Percentiles rank a stretch among this genome's conserved stretches.
Evolutionary conservation across 37 sponge, comb jelly and placozoan species (phyloP).

Genomic region (Diacarnus erythraeanus): DNA sequence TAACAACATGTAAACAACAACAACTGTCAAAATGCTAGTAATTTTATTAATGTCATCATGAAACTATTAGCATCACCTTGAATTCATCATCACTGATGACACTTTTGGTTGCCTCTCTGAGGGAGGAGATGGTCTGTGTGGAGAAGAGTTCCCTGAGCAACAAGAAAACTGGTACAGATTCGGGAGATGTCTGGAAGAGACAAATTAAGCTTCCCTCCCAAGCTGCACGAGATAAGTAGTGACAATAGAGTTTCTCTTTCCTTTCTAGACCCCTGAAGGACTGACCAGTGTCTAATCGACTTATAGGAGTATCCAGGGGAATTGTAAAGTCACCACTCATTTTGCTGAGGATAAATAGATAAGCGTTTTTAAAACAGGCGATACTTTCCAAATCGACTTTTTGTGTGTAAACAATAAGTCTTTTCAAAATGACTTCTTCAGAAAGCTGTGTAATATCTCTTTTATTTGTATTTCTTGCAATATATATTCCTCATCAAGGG

Average conservation of each 20-base stretch:
- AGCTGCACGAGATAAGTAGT: constrained; percentile 73
- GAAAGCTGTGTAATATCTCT: constrained; percentile 14
- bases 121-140: constrained; percentile 34
- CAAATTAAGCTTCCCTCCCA: constrained; percentile 85
- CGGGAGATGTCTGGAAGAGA: constrained; percentile 90
- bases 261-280: constrained; percentile 75
- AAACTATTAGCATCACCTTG: no score
- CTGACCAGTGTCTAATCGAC: constrained; percentile 52
- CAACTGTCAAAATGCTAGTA: no score
- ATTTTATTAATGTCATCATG: no score
- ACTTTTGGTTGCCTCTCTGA: constrained; percentile 28
- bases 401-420: background rate
- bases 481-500: constrained; percentile 2
- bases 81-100: constrained; percentile 58
- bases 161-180: constrained; percentile 74
- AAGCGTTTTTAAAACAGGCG: no score
- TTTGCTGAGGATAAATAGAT: no score
- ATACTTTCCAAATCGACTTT: background rate
- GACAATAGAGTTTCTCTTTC: constrained; percentile 82
- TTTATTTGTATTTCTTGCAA: constrained; percentile 2
- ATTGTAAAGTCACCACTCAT: constrained; percentile 46
- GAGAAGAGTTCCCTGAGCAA: constrained; percentile 72
- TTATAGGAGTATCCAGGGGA: constrained; percentile 73
- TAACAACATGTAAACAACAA: background rate
- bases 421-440: background rate